Evolutionary conservation across 2,888 invertebrate species (phyloP), one percentile per base, ranked within the genome.

Genomic region (Endomychus coccineus): DNA sequence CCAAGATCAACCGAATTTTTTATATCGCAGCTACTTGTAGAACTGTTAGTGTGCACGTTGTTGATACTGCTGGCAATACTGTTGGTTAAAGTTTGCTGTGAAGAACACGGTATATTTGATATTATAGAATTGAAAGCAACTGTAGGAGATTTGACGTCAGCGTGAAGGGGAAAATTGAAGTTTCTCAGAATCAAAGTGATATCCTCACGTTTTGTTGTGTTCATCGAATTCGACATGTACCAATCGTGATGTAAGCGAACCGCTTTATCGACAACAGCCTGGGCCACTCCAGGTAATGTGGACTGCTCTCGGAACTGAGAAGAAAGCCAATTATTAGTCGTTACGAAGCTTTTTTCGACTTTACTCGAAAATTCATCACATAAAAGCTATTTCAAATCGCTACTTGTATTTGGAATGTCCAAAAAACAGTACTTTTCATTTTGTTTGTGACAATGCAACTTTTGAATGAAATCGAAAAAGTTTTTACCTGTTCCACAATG

Each of bases 111-210:
- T 17, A 55, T 62, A n/a, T 61, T 61, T 48, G 74, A 72, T 0
- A 77, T 70, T 1, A 77, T 69, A 0, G 80, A 77, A 60, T 79
- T 78, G 52, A 80, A 80, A 0, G 71, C 68, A 2, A 64, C 63
- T 6, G 66, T 62, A 1, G 74, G 73, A 1, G 71, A 69, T 16
- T 69, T 71, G 0, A 73, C 64, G 0, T 76, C 74, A 45, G 79
- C 75, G 0, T 83, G 79, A 12, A 88, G 65, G 1, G 82, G 74
- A 54, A 80, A 88, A 56, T 86, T 88, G 52, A 92, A 91, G 61
- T 90, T 90, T 25, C 90, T 71, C 34, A 94, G 80, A 0, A 92
- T 61, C 12, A 94, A 68, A 0, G 90, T 88, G 56, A 90, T 86
- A 52, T 91, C 90, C 10, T 87, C 88, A 19, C 87, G 73, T 24